phyloP scores from a whole-genome alignment of 1,140 invertebrate genomes.

The Zaprionus ghesquierei region DNA sequence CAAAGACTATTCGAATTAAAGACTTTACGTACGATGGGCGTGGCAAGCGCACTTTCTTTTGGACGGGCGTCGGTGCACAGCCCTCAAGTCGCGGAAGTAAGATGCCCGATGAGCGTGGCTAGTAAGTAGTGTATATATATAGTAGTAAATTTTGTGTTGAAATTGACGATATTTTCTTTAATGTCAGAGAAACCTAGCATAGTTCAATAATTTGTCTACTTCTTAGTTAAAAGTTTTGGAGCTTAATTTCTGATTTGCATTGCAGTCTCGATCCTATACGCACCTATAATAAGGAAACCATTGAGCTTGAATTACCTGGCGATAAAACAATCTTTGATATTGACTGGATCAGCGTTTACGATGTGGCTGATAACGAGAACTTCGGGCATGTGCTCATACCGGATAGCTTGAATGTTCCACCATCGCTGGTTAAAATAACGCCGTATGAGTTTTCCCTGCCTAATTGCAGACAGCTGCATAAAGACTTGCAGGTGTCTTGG shows the following conservation, averaged over 20 bases:
- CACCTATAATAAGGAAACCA: constrained; percentile 88
- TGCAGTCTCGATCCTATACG: constrained; percentile 88
- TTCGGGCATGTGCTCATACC: constrained; percentile 91
- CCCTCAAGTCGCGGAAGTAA: constrained; percentile 91
- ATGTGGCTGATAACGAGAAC: constrained; percentile 88
- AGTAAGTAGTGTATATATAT: constrained; percentile 86
- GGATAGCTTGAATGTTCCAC: constrained; percentile 92
- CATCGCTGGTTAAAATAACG: constrained; percentile 88
- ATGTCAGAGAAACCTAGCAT: too few species aligned
- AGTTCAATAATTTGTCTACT: too few species aligned
- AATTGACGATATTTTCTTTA: too few species aligned
- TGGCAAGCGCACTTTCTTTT: constrained; percentile 92
- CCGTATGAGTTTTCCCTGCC: constrained; percentile 86
- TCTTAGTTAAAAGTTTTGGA: not conserved
- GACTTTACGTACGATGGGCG: constrained; percentile 91
- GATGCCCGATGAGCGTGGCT: constrained; percentile 95
- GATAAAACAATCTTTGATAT: constrained; percentile 92
- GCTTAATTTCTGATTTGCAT: not conserved
- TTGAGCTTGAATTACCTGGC: constrained; percentile 91
- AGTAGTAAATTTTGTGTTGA: too few species aligned
- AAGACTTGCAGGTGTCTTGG: constrained; percentile 92
- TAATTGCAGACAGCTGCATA: constrained; percentile 93
- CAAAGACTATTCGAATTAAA: constrained; percentile 90
- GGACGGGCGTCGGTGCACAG: constrained; percentile 93
- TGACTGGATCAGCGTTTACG: constrained; percentile 93